Base-by-base conservation (phyloP, 2,113 vertebrate genomes). In the Rhegmatorhina hoffmannsi region DNA sequence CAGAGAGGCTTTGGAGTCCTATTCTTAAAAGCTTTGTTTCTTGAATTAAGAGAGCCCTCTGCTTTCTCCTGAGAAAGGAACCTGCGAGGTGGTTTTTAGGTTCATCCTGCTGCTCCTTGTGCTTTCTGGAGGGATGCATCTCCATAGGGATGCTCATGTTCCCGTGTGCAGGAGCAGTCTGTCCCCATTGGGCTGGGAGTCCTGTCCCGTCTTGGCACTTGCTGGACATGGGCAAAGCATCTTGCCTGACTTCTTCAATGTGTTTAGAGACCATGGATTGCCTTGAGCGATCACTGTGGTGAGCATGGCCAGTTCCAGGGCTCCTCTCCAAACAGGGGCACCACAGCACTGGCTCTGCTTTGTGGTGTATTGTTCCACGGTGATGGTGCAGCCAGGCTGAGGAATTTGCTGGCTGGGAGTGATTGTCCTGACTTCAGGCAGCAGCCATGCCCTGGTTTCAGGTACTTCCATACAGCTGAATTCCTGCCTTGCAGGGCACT, bases 351-450 rank as follows among this genome's bases (percentile, higher is more conserved):
- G 67, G 94, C 92, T 84, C 92, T 89, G 92, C 92, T 80, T 82
- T 1, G 7, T 83, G 53, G 72, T 47, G 20, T 31, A 6, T 47
- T 78, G 28, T 15, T 94, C 91, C 88, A 72, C 44, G 66, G 79
- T 53, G 88, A n/a, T 88, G 74, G 72, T 78, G 86, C 94, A 93
- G 84, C 82, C 47, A 23, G 63, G 69, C 79, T 95, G 89, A 68
- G 58, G 75, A 87, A 62, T 93, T 87, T 9, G 11, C 93, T 95
- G 89, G 86, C 96, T 94, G 69, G 96, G 87, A 95, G 85, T 77
- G 94, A 31, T 87, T 50, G 20, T 78, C 84, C 24, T 87, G 74
- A 44, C 77, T 73, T 72, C 67, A 34, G 88, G 9, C 59, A 79
- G 60, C 75, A 78, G 76, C 89, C 0, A 3, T 86, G 76, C 87